phyloP scores from a whole-genome alignment of 2,113 vertebrate species.

The Mobula hypostoma region DNA sequence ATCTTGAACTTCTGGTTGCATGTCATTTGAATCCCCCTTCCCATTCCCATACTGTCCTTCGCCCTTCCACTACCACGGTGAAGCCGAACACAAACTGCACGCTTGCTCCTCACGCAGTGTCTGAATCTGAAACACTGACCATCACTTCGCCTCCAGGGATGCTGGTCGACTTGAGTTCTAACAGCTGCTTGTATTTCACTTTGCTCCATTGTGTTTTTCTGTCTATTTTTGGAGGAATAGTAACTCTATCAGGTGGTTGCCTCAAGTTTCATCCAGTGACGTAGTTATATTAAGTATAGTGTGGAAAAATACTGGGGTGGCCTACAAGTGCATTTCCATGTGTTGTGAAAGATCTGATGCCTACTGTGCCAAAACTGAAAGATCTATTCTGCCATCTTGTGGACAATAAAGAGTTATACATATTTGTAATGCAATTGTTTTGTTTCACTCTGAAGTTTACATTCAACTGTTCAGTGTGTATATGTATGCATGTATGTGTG shows the following conservation, averaged over 20 bases:
- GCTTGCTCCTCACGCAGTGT: too few relatives aligned
- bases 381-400: slow-evolving; percentile 21
- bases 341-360: not conserved
- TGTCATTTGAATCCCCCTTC: too few relatives aligned
- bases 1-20: too few relatives aligned
- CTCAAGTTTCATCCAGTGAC: not conserved
- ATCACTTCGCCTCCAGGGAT: too few relatives aligned
- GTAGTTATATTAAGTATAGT: not conserved
- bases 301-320: too few relatives aligned
- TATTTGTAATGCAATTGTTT: not conserved
- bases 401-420: not conserved
- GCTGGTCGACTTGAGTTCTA: too few relatives aligned
- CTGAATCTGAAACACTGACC: too few relatives aligned
- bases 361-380: too few relatives aligned
- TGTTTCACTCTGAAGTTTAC: not conserved
- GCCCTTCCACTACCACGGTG: too few relatives aligned
- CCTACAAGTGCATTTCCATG: not conserved
- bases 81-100: too few relatives aligned
- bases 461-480: not conserved
- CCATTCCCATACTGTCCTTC: too few relatives aligned
- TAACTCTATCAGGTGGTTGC: not conserved
- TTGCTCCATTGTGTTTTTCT: not conserved
- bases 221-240: not conserved
- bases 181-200: too few relatives aligned
- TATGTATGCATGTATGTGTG: not conserved